Base-by-base conservation (phyloP, 2,797 vertebrate genomes). In the Botia almorhae region DNA sequence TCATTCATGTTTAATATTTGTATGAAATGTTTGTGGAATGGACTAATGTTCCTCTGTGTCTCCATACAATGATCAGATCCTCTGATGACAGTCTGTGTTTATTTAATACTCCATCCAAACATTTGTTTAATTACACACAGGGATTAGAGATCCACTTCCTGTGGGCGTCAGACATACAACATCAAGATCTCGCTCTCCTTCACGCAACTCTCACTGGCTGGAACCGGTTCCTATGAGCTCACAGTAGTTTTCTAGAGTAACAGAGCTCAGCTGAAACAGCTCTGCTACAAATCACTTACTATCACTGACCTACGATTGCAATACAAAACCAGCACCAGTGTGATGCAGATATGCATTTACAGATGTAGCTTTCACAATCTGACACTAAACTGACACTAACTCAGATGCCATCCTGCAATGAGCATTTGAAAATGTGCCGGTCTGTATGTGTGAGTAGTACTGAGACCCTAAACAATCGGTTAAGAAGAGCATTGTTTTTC, bases 181-280 rank as follows among this genome's bases (percentile, higher is more conserved):
- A 29, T 4, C 29, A 29, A 29, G 29, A 1, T 29, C 29, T 29
- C 29, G 29, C 29, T 29, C 46, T 11, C 46, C 10, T 11, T 50
- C 10, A 50, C 10, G 51, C 29, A 72, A 17, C 56, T 39, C 43
- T 51, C 8, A 13, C 74, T 68, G 64, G 50, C 63, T 76, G 33
- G n/a, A 76, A 67, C 74, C 50, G n/a, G 74, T 76, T 76, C 13
- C 33, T 68, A 26, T 58, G 33, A 68, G 51, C 55, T 19, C 39
- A 36, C 19, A 26, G 2, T 55, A 48, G 14, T 50, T 17, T 13
- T 60, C 58, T 14, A 26, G 21, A 60, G 21, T 23, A 60, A 26
- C 56, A 60, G 12, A 13, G 56, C 21, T 55, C 53, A 55, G 53
- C 56, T 61, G 58, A 10, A 74, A 64, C 21, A 75, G 73, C 51